Percentiles rank a stretch among this genome's conserved stretches.
phyloP scores from a whole-genome alignment of 2,888 invertebrate species.

The Drosophila emarginata region DNA sequence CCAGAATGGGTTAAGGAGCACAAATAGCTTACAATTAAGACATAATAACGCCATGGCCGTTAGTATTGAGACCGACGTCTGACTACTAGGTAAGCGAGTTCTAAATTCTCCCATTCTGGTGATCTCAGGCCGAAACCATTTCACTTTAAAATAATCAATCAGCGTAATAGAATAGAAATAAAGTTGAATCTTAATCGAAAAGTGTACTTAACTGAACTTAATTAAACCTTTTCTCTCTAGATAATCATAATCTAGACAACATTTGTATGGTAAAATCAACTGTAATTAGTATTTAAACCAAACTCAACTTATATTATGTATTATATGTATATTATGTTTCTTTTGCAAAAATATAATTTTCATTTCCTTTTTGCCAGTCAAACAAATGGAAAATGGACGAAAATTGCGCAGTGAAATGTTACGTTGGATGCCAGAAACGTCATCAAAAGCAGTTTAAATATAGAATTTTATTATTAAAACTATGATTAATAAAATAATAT shows the following conservation, averaged over 20 bases:
- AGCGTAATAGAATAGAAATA: too few species aligned
- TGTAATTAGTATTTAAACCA: too few species aligned
- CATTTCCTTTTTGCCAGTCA: slow-evolving; percentile 67
- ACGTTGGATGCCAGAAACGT: slow-evolving; percentile 83
- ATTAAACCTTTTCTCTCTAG: too few species aligned
- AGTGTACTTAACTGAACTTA: too few species aligned
- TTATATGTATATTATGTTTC: neutral
- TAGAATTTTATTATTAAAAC: slow-evolving; percentile 72
- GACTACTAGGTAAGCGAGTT: slow-evolving; percentile 90
- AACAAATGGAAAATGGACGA: slow-evolving; percentile 82
- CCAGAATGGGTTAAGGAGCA: slow-evolving; percentile 70
- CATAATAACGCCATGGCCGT: slow-evolving; percentile 92
- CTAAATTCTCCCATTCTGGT: too few species aligned
- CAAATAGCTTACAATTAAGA: slow-evolving; percentile 82
- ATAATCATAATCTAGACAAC: too few species aligned
- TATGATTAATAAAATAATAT: slow-evolving; percentile 57
- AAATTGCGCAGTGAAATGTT: slow-evolving; percentile 83
- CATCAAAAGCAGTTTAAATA: slow-evolving; percentile 82
- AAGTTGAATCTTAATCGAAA: too few species aligned
- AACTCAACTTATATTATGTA: too few species aligned
- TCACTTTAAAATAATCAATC: too few species aligned
- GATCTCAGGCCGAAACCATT: too few species aligned
- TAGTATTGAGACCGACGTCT: slow-evolving; percentile 97
- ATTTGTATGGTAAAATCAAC: too few species aligned
- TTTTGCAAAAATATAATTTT: neutral